Percentiles rank a stretch among this genome's conserved stretches.
These are phyloP conservation scores for Parnassius glacialis DNA, from an alignment of 2,888 invertebrate species.

Conservation along the genomic window DNA sequence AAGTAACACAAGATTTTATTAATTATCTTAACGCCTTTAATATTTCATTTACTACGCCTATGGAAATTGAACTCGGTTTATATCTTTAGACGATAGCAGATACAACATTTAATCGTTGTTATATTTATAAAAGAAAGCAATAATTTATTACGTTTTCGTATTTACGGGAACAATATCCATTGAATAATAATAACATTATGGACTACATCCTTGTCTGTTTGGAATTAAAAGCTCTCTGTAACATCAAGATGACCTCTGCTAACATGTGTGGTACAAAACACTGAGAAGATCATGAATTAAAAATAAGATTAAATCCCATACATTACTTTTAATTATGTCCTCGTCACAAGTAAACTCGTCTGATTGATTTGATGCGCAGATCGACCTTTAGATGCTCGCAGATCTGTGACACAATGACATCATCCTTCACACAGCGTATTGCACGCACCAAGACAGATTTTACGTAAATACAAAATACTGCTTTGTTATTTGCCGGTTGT, in stretches of 20 bases:
- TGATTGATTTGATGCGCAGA: conserved; percentile 61
- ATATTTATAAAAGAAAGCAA: too few species aligned
- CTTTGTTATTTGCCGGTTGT: conserved; percentile 20
- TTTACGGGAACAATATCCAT: background rate
- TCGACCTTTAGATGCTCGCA: conserved; percentile 46
- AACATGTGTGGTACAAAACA: too few species aligned
- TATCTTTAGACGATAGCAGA: too few species aligned
- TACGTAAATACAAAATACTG: conserved; percentile 29
- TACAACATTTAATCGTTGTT: too few species aligned
- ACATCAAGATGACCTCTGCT: too few species aligned
- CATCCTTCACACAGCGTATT: conserved; percentile 28
- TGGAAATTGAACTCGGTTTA: too few species aligned
- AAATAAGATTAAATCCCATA: background rate
- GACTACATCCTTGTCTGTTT: background rate
- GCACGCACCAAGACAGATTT: conserved; percentile 25
- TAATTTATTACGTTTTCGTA: background rate
- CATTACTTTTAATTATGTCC: conserved; percentile 28
- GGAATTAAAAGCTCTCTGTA: background rate
- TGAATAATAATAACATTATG: background rate
- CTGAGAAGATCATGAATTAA: background rate
- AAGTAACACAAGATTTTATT: too few species aligned
- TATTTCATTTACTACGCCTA: too few species aligned
- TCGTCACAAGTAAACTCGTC: conserved; percentile 48
- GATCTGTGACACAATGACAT: conserved; percentile 40
- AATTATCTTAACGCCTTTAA: too few species aligned